These are phyloP conservation scores for Corydoras sp. DNA, from an alignment of 2,113 vertebrate species.

Conservation along the genomic window DNA sequence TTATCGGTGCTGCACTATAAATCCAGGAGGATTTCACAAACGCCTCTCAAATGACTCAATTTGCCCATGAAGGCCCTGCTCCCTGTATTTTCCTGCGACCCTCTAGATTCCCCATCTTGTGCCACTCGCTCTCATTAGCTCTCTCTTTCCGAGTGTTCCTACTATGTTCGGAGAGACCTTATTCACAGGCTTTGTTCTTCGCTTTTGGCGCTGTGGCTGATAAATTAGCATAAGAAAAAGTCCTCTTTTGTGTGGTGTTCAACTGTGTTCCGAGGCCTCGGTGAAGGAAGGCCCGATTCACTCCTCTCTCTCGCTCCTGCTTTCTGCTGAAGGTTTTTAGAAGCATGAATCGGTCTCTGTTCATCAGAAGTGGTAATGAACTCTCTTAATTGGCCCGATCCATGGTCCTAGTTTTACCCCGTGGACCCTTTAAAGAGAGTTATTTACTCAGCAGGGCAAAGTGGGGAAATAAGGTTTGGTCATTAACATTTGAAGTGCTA, in stretches of 20 bases:
- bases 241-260: constrained; percentile 25
- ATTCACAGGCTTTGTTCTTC: constrained; percentile 37
- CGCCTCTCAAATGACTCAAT: constrained; percentile 6
- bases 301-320: constrained; percentile 27
- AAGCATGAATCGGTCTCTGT: constrained; percentile 23
- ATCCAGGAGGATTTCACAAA: neutral
- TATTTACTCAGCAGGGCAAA: constrained; percentile 10
- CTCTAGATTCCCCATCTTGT: constrained; percentile 21
- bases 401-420: constrained; percentile 9
- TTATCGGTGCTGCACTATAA: neutral
- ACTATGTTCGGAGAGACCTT: constrained; percentile 39
- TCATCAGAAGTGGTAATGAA: constrained; percentile 35
- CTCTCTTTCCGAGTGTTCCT: constrained; percentile 28
- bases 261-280: constrained; percentile 21
- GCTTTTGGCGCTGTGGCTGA: constrained; percentile 23
- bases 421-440: neutral
- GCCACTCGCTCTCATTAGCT: constrained; percentile 42
- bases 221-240: constrained; percentile 48
- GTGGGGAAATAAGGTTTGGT: constrained; percentile 2
- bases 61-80: constrained; percentile 4
- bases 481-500: neutral
- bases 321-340: constrained; percentile 11
- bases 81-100: constrained; percentile 16
- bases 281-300: constrained; percentile 16
- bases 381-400: constrained; percentile 34